Conservation (phyloP, 2,113 vertebrate species). For the Galbula dea region DNA sequence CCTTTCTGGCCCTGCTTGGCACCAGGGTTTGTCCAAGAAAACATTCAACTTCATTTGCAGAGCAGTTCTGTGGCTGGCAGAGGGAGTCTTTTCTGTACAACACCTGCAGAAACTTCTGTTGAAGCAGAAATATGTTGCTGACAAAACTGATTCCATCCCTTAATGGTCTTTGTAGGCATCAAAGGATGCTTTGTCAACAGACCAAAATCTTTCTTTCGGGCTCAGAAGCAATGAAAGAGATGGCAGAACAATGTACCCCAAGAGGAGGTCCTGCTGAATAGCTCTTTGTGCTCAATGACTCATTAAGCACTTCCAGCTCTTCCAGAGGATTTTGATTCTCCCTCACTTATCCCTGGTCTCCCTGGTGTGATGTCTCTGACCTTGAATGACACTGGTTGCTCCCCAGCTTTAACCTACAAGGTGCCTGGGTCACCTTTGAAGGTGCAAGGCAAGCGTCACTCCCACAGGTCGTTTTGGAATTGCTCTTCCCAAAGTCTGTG, state of each 20-base stretch:
- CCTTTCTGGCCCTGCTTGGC: not conserved
- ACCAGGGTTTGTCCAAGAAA: not conserved
- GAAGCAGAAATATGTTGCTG: not conserved
- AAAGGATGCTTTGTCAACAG: not conserved
- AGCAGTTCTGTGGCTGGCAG: not conserved
- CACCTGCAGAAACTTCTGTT: not conserved
- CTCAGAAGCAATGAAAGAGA: not conserved
- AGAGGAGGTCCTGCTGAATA: not conserved
- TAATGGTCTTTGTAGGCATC: not conserved
- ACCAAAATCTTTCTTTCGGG: not conserved
- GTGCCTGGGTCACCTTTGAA: not conserved
- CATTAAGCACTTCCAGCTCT: not conserved
- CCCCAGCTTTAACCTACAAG: not conserved
- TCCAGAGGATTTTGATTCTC: not conserved
- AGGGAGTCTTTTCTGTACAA: not conserved
- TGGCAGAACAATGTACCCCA: not conserved
- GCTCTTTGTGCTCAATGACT: not conserved
- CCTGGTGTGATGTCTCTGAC: not conserved
- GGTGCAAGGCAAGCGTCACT: not conserved
- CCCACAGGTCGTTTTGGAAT: not conserved
- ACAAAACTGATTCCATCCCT: not conserved
- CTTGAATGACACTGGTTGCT: not conserved
- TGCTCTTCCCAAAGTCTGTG: not conserved
- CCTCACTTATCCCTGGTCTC: not conserved
- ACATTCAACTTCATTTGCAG: not conserved